Conservation (phyloP, 2,888 invertebrate species). For the Ectemnius continuus region DNA sequence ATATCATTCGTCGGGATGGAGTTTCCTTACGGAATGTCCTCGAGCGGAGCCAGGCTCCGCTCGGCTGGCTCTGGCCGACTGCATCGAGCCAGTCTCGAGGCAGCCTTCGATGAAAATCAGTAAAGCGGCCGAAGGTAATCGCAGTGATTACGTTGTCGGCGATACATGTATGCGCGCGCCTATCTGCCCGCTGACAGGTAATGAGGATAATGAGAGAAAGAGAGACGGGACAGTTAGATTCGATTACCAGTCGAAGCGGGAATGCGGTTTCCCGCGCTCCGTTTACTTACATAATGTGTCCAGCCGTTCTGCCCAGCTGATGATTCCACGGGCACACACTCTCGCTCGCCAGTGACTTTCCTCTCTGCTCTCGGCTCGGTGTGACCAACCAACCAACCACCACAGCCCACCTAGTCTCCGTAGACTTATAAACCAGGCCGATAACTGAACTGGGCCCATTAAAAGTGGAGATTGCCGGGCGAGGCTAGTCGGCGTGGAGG, state of each 20-base stretch:
- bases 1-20: conserved; percentile 53
- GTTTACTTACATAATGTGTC: conserved; percentile 44
- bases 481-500: neutral
- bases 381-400: too few relatives aligned
- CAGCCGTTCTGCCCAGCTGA: too few relatives aligned
- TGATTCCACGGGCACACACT: too few relatives aligned
- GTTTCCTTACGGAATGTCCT: conserved; percentile 49
- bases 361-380: too few relatives aligned
- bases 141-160: conserved; percentile 52
- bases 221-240: conserved; percentile 56
- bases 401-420: too few relatives aligned
- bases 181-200: conserved; percentile 36
- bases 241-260: conserved; percentile 47
- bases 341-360: too few relatives aligned
- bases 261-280: conserved; percentile 40
- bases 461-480: too few relatives aligned
- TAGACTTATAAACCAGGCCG: too few relatives aligned
- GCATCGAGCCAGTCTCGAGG: conserved; percentile 17
- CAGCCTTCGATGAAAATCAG: conserved; percentile 53
- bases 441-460: too few relatives aligned
- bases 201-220: conserved; percentile 58
- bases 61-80: conserved; percentile 10
- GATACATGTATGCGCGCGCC: conserved; percentile 39
- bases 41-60: conserved; percentile 30
- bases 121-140: conserved; percentile 60